Evolutionary conservation across 2,797 vertebrate species (phyloP).

Genomic region (Netta rufina): DNA sequence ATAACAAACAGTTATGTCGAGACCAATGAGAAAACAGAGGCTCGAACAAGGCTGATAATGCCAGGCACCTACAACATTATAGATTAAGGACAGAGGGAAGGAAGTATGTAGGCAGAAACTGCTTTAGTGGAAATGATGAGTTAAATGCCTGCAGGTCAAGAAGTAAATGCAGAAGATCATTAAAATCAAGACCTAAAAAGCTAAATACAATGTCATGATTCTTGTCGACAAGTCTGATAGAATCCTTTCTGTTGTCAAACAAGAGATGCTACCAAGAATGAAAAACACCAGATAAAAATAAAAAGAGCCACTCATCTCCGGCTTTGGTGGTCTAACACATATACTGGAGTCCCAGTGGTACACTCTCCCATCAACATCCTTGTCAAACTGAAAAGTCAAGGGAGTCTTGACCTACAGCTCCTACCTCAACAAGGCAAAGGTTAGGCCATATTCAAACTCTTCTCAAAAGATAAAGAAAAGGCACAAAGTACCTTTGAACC

Average conservation of each 20-base stretch:
- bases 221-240: neutral
- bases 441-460: neutral
- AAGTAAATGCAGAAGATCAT: neutral
- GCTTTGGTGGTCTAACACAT: neutral
- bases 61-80: neutral
- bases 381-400: neutral
- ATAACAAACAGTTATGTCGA: neutral
- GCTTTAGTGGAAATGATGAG: neutral
- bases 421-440: neutral
- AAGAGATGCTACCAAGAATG: neutral
- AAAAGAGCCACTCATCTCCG: neutral
- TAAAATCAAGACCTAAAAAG: neutral
- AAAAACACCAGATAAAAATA: neutral
- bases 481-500: neutral
- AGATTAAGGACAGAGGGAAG: neutral
- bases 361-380: neutral
- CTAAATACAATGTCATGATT: neutral
- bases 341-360: neutral
- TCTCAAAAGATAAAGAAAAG: neutral
- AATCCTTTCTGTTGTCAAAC: neutral
- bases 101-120: neutral
- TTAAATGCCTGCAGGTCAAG: neutral
- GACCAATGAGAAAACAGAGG: neutral
- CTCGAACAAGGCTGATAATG: neutral
- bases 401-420: neutral